Evolutionary conservation across 1,140 invertebrate species (phyloP).

Genomic region (Apis dorsata): DNA sequence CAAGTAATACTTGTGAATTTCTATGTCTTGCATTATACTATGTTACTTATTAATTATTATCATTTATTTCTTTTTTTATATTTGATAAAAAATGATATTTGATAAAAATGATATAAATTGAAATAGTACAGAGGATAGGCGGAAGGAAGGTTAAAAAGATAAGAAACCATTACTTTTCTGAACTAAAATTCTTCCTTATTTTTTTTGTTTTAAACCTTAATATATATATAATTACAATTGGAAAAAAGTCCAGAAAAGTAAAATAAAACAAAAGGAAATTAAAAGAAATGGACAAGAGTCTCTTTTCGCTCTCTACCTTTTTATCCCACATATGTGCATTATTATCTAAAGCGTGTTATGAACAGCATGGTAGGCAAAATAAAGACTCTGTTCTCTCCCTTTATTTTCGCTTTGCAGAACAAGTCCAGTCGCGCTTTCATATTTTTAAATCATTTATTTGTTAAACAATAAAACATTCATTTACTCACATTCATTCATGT

Average conservation of each 20-base stretch:
- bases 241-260: constrained; percentile 15
- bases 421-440: constrained; percentile 44
- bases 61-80: neutral
- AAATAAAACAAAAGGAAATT: neutral
- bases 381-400: constrained; percentile 48
- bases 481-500: constrained; percentile 36
- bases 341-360: constrained; percentile 51
- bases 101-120: too few relatives aligned
- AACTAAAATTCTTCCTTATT: neutral
- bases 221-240: neutral
- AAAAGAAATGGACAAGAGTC: constrained; percentile 11
- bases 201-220: neutral
- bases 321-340: constrained; percentile 44
- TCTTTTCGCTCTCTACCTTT: constrained; percentile 42
- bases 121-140: neutral
- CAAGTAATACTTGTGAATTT: neutral
- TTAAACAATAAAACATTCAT: constrained; percentile 34
- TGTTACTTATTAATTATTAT: neutral
- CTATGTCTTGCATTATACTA: neutral
- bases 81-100: neutral
- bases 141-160: neutral
- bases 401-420: constrained; percentile 54
- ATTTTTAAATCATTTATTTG: constrained; percentile 36
- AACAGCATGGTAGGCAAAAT: constrained; percentile 61
- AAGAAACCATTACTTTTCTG: constrained; percentile 4